Evolutionary conservation across 2,113 vertebrate species (phyloP).

Genomic region (Chaenocephalus aceratus): DNA sequence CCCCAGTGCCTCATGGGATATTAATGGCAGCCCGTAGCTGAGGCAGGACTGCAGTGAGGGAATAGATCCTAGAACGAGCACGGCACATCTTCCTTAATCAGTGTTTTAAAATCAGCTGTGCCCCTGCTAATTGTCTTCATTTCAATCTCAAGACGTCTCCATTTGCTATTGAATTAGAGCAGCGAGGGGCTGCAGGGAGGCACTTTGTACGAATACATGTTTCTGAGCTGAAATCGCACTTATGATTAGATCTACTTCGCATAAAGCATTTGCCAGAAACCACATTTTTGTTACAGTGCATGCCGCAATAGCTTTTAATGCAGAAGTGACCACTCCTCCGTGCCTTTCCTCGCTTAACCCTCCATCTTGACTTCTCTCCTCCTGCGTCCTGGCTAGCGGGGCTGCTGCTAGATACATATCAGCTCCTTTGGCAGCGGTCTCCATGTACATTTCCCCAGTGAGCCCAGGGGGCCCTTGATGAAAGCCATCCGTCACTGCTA

Average conservation of each 20-base stretch:
- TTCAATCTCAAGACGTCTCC: slow-evolving; percentile 78
- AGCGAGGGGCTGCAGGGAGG: slow-evolving; percentile 57
- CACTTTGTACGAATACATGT: slow-evolving; percentile 49
- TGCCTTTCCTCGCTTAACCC: slow-evolving; percentile 30
- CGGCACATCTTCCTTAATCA: slow-evolving; percentile 77
- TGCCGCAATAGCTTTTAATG: slow-evolving; percentile 22
- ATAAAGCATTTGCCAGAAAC: slow-evolving; percentile 1
- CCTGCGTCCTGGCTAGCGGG: slow-evolving; percentile 26
- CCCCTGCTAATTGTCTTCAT: slow-evolving; percentile 80
- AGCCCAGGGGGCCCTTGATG: slow-evolving; percentile 89
- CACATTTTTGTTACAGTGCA: slow-evolving; percentile 8
- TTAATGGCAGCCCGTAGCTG: slow-evolving; percentile 73
- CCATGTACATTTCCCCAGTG: slow-evolving; percentile 88
- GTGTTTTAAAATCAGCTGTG: slow-evolving; percentile 76
- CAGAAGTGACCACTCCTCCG: slow-evolving; percentile 5
- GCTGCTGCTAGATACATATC: slow-evolving; percentile 76
- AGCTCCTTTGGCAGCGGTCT: slow-evolving; percentile 88
- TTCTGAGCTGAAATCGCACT: slow-evolving; percentile 39
- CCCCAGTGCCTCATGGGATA: slow-evolving; percentile 81
- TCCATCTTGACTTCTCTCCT: slow-evolving; percentile 30
- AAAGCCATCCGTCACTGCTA: slow-evolving; percentile 93
- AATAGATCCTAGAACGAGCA: slow-evolving; percentile 75
- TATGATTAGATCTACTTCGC: slow-evolving; percentile 17
- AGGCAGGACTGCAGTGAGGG: slow-evolving; percentile 74
- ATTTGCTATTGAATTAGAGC: slow-evolving; percentile 78